These are phyloP conservation scores for Fistularia tabacaria DNA, from an alignment of 2,797 vertebrate species.

Conservation along the genomic window DNA sequence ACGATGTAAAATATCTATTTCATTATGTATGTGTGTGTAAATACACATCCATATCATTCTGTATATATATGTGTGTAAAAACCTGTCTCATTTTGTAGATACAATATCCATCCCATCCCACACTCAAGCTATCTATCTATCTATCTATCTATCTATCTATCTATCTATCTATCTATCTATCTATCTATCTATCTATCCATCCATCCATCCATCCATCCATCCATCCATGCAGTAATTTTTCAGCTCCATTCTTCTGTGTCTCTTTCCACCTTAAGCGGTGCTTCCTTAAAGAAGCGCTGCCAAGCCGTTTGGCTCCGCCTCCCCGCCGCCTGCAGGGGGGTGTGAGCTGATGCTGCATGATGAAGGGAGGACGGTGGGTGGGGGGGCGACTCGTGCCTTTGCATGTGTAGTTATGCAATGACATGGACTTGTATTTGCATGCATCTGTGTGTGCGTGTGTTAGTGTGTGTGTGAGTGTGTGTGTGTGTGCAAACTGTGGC, in stretches of 20 bases:
- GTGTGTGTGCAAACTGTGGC: slow-evolving; percentile 14
- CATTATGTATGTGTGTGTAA: no score
- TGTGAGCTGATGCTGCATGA: slow-evolving; percentile 69
- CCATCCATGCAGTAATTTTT: no score
- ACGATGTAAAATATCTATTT: no score
- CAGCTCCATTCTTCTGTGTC: slow-evolving; percentile 16
- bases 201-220: no score
- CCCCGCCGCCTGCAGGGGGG: slow-evolving; percentile 58
- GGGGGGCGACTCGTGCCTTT: slow-evolving; percentile 57
- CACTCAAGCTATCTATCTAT: no score
- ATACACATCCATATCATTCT: no score
- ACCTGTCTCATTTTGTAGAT: no score
- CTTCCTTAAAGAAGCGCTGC: slow-evolving; percentile 50
- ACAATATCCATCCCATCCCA: no score
- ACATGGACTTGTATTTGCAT: slow-evolving; percentile 47
- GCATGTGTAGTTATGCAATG: slow-evolving; percentile 75
- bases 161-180: no score
- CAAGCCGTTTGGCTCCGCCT: slow-evolving; percentile 51
- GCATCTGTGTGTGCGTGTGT: slow-evolving; percentile 18
- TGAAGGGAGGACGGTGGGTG: slow-evolving; percentile 37
- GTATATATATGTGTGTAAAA: no score
- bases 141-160: no score
- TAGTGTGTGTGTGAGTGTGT: slow-evolving; percentile 13
- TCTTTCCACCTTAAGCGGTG: slow-evolving; percentile 47
- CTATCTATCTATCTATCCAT: no score